Conservation (phyloP, 2,888 invertebrate species). For the Drosophila antonietae region DNA sequence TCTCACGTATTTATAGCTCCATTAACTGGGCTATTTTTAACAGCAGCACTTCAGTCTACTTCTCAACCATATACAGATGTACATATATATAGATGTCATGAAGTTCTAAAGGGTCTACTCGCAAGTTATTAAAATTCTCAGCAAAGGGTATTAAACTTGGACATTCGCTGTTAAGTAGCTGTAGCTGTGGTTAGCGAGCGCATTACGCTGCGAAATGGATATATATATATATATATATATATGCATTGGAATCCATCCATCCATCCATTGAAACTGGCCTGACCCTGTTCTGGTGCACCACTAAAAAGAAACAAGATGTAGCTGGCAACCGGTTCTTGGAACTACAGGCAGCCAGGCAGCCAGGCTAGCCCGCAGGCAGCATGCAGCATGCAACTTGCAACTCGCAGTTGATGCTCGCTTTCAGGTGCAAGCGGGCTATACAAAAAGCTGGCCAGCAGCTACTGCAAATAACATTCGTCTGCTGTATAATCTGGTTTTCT, state of each 20-base stretch:
- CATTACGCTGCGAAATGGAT: constrained; percentile 42
- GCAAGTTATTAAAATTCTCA: constrained; percentile 36
- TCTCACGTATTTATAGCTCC: not conserved
- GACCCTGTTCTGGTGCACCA: constrained; percentile 75
- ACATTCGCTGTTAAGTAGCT: constrained; percentile 49
- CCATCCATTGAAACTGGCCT: constrained; percentile 69
- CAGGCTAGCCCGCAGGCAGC: constrained; percentile 34
- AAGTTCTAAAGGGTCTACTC: constrained; percentile 8
- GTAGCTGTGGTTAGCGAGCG: too few relatives aligned
- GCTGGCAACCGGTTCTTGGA: constrained; percentile 58
- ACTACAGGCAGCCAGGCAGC: constrained; percentile 18
- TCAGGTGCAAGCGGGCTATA: constrained; percentile 65
- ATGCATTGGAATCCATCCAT: constrained; percentile 31
- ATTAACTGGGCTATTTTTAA: constrained; percentile 19
- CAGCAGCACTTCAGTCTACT: not conserved
- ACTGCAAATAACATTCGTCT: constrained; percentile 40
- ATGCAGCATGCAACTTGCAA: constrained; percentile 42
- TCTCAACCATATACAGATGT: not conserved
- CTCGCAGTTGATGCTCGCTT: constrained; percentile 39
- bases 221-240: constrained; percentile 23
- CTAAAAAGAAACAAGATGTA: constrained; percentile 27
- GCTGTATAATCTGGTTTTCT: constrained; percentile 49
- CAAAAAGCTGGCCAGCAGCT: constrained; percentile 33
- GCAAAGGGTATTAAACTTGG: constrained; percentile 41
- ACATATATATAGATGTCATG: constrained; percentile 12